Percentiles rank a stretch among this genome's conserved stretches.
Conservation (phyloP, 2,888 invertebrate species). For the Ornithoptera alexandrae region DNA sequence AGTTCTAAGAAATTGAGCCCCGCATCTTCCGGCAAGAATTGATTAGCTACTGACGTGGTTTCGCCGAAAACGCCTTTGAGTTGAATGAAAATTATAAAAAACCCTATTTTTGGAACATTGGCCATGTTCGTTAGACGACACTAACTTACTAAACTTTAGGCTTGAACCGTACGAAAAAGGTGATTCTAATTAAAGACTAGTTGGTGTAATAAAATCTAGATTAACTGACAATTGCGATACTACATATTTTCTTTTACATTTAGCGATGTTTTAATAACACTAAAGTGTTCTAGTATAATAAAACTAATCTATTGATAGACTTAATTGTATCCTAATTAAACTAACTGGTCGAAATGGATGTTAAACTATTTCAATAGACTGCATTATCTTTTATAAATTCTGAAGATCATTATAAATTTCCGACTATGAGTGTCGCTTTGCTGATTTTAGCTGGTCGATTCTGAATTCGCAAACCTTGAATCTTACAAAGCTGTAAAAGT, state of each 20-base stretch:
- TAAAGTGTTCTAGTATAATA: too few relatives aligned
- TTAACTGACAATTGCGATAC: neutral
- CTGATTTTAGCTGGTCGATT: too few relatives aligned
- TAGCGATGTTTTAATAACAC: neutral
- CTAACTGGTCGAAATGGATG: too few relatives aligned
- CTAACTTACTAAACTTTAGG: neutral
- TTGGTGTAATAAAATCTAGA: constrained; percentile 13
- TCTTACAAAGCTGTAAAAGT: too few relatives aligned
- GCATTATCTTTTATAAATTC: too few relatives aligned
- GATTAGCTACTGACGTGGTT: constrained; percentile 9
- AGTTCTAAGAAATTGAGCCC: constrained; percentile 57
- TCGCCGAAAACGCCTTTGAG: neutral
- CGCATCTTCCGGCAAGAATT: constrained; percentile 40
- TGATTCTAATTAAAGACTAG: constrained; percentile 7
- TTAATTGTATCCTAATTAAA: too few relatives aligned
- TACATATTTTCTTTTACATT: constrained; percentile 3
- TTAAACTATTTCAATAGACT: too few relatives aligned
- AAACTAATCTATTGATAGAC: too few relatives aligned
- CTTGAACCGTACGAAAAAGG: constrained; percentile 2
- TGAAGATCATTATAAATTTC: too few relatives aligned
- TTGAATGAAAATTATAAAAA: neutral
- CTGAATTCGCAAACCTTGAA: too few relatives aligned
- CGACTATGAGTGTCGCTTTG: too few relatives aligned
- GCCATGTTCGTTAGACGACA: constrained; percentile 5
- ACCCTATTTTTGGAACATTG: neutral